phyloP scores from a whole-genome alignment of 2,888 invertebrate species.

The Perizoma affinitatum region DNA sequence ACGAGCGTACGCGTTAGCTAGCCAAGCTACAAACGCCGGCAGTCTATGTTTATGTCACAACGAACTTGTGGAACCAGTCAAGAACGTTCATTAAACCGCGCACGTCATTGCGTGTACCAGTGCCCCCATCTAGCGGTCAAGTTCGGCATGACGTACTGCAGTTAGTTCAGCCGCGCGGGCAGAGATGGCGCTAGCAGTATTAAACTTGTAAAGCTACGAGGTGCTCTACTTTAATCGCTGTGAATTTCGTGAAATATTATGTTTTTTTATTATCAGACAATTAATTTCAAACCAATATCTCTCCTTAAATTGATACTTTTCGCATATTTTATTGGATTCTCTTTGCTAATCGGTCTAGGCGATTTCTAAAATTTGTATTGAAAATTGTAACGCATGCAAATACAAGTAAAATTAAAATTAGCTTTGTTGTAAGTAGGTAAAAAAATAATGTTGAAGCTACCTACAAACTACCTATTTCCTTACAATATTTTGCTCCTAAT shows the following conservation, averaged over 20 bases:
- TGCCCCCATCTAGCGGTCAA: conserved; percentile 82
- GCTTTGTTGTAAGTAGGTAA: no score
- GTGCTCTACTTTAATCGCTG: conserved; percentile 18
- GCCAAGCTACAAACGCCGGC: conserved; percentile 9
- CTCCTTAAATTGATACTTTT: no score
- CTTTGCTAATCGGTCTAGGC: no score
- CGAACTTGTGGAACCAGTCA: conserved; percentile 79
- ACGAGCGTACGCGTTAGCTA: neutral
- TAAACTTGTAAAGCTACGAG: conserved; percentile 20
- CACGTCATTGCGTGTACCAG: conserved; percentile 67
- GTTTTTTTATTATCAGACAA: neutral
- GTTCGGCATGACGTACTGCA: conserved; percentile 71
- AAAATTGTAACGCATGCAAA: no score
- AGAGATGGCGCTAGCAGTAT: conserved; percentile 69
- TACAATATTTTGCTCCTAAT: no score
- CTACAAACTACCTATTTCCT: no score
- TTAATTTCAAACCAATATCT: no score
- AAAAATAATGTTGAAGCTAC: no score
- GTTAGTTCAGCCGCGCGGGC: conserved; percentile 50
- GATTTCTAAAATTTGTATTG: no score
- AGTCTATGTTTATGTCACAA: conserved; percentile 52
- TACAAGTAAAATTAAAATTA: no score
- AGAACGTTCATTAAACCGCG: conserved; percentile 83
- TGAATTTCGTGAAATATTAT: conserved; percentile 22
- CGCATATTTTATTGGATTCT: no score